Evolutionary conservation across 2,797 vertebrate species (phyloP), one percentile per base, ranked within the genome.

Genomic region (Aldrovandia affinis): DNA sequence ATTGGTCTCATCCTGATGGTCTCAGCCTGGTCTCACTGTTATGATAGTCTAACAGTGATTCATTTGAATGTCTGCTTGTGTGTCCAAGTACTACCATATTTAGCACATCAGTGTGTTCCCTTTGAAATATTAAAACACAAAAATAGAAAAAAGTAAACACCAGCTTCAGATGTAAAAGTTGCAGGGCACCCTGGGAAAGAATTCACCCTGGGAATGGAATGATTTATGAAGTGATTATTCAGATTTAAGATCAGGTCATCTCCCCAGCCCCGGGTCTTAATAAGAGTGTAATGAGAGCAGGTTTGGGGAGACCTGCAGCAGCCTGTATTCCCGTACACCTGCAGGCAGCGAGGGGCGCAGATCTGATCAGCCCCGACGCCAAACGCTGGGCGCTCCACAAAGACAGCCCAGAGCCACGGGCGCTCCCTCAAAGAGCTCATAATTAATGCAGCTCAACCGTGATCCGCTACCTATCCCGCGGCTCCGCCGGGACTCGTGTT

Each of bases 151-250:
- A 8, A 42, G 44, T 0, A 15, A 0, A 6, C 44, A 12, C 25
- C 77, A 30, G 44, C 61, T 80, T 70, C 47, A 52, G 33, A 52
- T 0, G 3, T 15, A 22, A 20, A 59, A 65, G 28, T n/a, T 6
- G n/a, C 25, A 20, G 47, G 2, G 25, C 36, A 25, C 20, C 5
- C 0, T 15, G 36, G 20, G 20, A 8, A 5, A 14, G 68, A 9
- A 8, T 5, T 65, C 57, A 18, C 39, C 28, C 18, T 81, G 9
- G 33, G 33, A 36, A 63, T 79, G 22, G 39, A n/a, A 25, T 50
- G 30, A 55, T 87, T 86, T 82, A 87, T 78, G 82, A 68, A 85
- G 83, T 85, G 80, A 86, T 61, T 82, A 83, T 86, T 85, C 73
- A 81, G 70, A 83, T 73, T 28, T 79, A 63, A 80, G 70, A 81